A percentile compares a stretch with the other conserved stretches of the same genome.
Evolutionary conservation across 2,113 vertebrate genomes (phyloP).

Genomic region (Xenopus borealis): DNA sequence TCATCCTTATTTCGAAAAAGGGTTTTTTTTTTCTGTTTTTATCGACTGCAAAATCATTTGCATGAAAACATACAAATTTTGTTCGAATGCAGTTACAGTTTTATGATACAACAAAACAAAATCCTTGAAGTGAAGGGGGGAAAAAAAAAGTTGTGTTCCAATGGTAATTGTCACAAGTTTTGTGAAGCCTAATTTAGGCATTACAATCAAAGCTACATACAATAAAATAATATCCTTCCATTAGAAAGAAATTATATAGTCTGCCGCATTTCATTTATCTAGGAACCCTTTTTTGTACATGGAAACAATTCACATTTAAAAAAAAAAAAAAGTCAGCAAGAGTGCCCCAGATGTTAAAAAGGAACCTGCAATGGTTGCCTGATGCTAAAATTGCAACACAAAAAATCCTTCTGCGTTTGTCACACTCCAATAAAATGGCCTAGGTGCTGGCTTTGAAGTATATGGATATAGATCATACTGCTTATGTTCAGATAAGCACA

Average conservation of each 20-base stretch:
- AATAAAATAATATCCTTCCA: constrained; percentile 81
- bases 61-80: neutral
- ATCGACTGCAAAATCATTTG: constrained; percentile 9
- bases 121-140: neutral
- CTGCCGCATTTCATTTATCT: constrained; percentile 72
- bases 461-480: neutral
- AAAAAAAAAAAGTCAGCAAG: constrained; percentile 43
- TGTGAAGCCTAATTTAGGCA: constrained; percentile 81
- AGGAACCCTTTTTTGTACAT: constrained; percentile 50
- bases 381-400: constrained; percentile 36
- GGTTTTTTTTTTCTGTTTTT: constrained; percentile 51
- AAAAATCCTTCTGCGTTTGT: constrained; percentile 19
- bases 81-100: neutral
- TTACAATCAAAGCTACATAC: constrained; percentile 79
- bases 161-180: constrained; percentile 69
- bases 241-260: constrained; percentile 78
- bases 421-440: constrained; percentile 40
- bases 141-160: constrained; percentile 65
- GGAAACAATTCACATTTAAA: neutral
- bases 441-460: neutral
- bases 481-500: neutral
- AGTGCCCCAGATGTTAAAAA: constrained; percentile 58
- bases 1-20: constrained; percentile 17
- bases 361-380: constrained; percentile 51
- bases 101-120: constrained; percentile 9